Evolutionary conservation across 2,888 invertebrate genomes (phyloP).

Genomic region (Drosophila vallismaia): DNA sequence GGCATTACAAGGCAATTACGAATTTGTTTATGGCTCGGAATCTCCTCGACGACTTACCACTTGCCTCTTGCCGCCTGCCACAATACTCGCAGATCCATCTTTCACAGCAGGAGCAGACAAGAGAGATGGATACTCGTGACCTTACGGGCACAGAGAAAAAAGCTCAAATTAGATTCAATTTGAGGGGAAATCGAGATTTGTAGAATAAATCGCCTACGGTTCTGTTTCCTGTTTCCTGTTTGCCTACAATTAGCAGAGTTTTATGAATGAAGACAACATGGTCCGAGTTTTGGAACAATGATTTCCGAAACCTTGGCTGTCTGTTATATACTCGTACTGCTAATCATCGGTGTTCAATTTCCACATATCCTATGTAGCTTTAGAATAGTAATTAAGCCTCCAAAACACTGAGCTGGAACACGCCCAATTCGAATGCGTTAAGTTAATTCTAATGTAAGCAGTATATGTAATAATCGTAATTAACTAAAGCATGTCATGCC

Average conservation of each 20-base stretch:
- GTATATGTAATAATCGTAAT: not conserved
- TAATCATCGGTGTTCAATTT: not conserved
- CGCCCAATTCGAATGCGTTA: not conserved
- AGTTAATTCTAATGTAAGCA: not conserved
- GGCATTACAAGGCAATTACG: conserved; percentile 80
- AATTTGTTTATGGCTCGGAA: conserved; percentile 73
- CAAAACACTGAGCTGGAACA: not conserved
- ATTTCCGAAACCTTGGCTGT: no score
- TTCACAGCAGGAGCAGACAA: not conserved
- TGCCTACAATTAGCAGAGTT: not conserved
- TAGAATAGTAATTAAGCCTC: not conserved
- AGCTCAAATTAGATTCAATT: conserved; percentile 11
- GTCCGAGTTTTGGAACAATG: no score
- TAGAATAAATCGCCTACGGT: not conserved
- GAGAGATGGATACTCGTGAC: not conserved
- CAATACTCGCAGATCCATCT: conserved; percentile 34
- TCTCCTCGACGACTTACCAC: conserved; percentile 38
- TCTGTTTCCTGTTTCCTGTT: not conserved
- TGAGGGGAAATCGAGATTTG: conserved; percentile 1
- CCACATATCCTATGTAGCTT: not conserved
- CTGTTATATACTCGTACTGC: not conserved
- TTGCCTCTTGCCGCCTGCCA: conserved; percentile 36
- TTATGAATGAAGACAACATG: not conserved
- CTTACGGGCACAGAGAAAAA: not conserved
- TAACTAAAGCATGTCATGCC: not conserved